Conservation (phyloP, 2,797 vertebrate species). For the Paguma larvata region DNA sequence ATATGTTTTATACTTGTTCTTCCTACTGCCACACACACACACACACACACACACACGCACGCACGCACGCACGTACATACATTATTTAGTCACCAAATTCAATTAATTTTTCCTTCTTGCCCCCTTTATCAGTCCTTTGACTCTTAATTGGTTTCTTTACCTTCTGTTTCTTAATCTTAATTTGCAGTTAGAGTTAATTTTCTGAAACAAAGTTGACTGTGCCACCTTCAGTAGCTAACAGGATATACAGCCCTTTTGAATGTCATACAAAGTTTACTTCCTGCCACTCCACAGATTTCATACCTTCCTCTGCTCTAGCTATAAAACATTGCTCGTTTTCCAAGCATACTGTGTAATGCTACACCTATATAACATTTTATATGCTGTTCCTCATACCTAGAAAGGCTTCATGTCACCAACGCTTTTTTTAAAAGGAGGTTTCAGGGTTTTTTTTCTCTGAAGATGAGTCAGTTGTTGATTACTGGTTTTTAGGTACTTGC, state of each 20-base stretch:
- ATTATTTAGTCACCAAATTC: not conserved
- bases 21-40: not conserved
- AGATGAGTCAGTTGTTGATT: not conserved
- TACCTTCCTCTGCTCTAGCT: not conserved
- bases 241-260: not conserved
- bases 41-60: rapidly evolving
- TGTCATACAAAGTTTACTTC: not conserved
- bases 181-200: slow-evolving; percentile 49
- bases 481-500: slow-evolving; percentile 21
- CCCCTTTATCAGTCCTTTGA: not conserved
- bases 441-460: not conserved
- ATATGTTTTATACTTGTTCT: not conserved
- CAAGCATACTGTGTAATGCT: not conserved
- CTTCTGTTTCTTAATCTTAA: slow-evolving; percentile 47
- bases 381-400: not conserved
- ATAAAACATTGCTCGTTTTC: not conserved
- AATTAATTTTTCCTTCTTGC: not conserved
- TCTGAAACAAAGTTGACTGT: slow-evolving; percentile 56
- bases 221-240: not conserved
- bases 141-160: slow-evolving; percentile 44
- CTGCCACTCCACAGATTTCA: not conserved
- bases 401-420: not conserved
- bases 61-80: too few relatives aligned
- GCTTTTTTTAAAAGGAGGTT: slow-evolving; percentile 27
- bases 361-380: not conserved